Evolutionary conservation across 2,113 vertebrate species (phyloP).

Genomic region (Pomatorhinus ruficollis): DNA sequence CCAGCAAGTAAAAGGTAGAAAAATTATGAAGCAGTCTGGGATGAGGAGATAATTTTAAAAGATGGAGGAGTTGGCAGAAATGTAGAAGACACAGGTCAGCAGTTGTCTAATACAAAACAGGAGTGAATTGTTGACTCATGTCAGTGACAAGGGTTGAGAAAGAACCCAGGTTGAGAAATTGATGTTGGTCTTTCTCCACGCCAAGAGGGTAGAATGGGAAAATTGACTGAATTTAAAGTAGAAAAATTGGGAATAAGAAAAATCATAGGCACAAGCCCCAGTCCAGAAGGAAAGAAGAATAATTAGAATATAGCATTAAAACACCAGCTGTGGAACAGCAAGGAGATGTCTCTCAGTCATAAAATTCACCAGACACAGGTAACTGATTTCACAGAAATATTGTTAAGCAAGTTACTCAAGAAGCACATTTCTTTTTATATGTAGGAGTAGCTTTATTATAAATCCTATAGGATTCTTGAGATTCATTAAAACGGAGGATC

Average conservation of each 20-base stretch:
- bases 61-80: not conserved
- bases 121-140: not conserved
- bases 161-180: not conserved
- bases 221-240: not conserved
- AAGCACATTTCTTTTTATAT: conserved; percentile 60
- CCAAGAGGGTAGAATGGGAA: not conserved
- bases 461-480: conserved; percentile 62
- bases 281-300: not conserved
- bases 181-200: not conserved
- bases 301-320: conserved; percentile 30
- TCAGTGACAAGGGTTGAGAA: not conserved
- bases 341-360: not conserved
- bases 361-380: conserved; percentile 23
- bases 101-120: not conserved
- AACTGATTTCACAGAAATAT: conserved; percentile 26
- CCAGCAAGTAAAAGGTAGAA: not conserved
- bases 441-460: conserved; percentile 46
- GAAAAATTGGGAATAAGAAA: not conserved
- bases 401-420: conserved; percentile 5
- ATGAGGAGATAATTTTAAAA: not conserved
- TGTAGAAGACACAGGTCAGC: not conserved
- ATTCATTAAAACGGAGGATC: conserved; percentile 61
- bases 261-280: not conserved
- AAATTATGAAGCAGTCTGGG: not conserved
- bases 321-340: conserved; percentile 29